Evolutionary conservation across 2,888 invertebrate genomes (phyloP), one percentile per base, ranked within the genome.

Genomic region (Patella ulyssiponensis): DNA sequence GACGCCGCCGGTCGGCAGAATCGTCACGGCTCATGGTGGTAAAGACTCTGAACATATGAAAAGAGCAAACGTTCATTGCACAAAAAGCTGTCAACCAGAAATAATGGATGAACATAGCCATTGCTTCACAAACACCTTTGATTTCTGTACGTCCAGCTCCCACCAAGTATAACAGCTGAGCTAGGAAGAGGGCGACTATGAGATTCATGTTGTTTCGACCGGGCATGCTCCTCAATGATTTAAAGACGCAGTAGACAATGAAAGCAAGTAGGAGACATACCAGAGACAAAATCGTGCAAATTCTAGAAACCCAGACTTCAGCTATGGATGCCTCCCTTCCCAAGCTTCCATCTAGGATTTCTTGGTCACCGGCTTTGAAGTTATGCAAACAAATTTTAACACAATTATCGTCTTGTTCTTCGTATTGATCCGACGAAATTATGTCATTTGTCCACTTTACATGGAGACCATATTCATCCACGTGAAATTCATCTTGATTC

Each of bases 191-290:
- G 1, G 76, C 20, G 51, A 77, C 20, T 1, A 77, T 52, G 44
- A 83, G 73, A 64, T 77, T 79, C 77, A 85, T 83, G 77, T 81
- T 82, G 76, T 81, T 84, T 56, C 79, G 78, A 9, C 85, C 83
- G 0, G 83, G 82, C 1, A 82, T 78, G 1, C 80, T 79, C 14
- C 83, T 73, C 64, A 85, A 76, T 17, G 73, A 17, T 44, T 74
- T 76, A 73, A 80, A 79, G 12, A 77, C 17, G 12, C 75, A 74
- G 71, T 80, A 83, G 7, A 77, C 77, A 14, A 79, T 5, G n/a
- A 81, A 79, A 7, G 80, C 79, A 33, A 78, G 15, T 15, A 77
- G 20, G 44, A 83, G 79, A 44, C 77, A 79, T 11, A 69, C 54
- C 71, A 83, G 74, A 3, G 83, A 81, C 76, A 81, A 44, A 0